phyloP scores from a whole-genome alignment of 2,797 vertebrate species.

The Sebastes elongatus region DNA sequence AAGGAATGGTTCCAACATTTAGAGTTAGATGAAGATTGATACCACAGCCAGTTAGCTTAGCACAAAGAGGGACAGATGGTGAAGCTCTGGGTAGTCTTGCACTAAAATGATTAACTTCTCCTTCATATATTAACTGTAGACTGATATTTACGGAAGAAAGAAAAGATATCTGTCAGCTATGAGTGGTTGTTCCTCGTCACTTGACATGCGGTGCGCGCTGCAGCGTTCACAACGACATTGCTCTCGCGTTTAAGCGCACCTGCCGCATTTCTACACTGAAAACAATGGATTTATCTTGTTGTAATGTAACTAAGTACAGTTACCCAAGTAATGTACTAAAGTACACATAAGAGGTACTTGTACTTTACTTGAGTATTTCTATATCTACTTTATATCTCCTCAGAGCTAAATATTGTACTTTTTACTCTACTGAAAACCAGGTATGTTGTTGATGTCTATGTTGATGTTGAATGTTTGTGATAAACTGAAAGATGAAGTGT shows the following conservation, averaged over 20 bases:
- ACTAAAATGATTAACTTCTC: too few relatives aligned
- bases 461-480: background rate
- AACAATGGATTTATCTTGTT: background rate
- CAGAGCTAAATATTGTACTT: background rate
- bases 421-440: background rate
- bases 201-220: too few relatives aligned
- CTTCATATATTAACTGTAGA: too few relatives aligned
- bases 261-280: too few relatives aligned
- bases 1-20: background rate
- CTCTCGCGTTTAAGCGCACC: too few relatives aligned
- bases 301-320: background rate
- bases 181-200: too few relatives aligned
- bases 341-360: background rate
- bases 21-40: background rate
- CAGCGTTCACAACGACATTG: too few relatives aligned
- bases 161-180: too few relatives aligned
- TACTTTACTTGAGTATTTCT: background rate
- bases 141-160: too few relatives aligned
- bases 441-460: background rate
- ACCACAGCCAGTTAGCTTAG: background rate
- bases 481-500: too few relatives aligned
- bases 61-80: background rate
- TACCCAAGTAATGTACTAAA: background rate
- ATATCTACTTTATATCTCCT: background rate
- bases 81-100: too few relatives aligned